These are phyloP conservation scores for Zelostemma sp. DNA, from an alignment of 1,140 invertebrate genomes.

Conservation along the genomic window DNA sequence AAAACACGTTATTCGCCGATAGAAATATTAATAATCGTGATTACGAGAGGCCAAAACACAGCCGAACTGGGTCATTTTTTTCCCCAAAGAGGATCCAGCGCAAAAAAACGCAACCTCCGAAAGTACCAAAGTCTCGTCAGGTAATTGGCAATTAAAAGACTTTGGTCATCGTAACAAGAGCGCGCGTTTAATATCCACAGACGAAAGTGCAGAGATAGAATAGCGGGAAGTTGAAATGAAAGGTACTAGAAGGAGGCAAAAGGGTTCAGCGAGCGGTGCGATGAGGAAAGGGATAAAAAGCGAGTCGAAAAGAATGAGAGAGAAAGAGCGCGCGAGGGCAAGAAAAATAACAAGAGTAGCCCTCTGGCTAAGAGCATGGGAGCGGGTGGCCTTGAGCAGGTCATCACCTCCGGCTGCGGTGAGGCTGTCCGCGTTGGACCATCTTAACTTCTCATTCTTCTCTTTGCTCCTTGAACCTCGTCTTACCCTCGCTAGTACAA, in stretches of 20 bases:
- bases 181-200: not conserved
- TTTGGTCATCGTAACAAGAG: not conserved
- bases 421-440: conserved; percentile 55
- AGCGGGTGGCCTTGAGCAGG: conserved; percentile 68
- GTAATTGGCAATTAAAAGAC: no score
- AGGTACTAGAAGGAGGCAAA: not conserved
- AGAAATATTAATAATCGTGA: no score
- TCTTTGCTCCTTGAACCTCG: conserved; percentile 31
- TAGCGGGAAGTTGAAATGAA: conserved; percentile 38
- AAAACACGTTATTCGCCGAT: no score
- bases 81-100: no score
- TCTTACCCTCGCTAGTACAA: conserved; percentile 14
- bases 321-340: conserved; percentile 3
- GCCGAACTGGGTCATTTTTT: no score
- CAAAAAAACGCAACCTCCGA: no score
- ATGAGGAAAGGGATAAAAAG: conserved; percentile 1
- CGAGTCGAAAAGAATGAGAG: conserved; percentile 3
- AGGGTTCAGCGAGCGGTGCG: not conserved
- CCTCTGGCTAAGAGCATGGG: conserved; percentile 45
- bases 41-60: no score
- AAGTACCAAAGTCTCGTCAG: no score
- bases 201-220: not conserved
- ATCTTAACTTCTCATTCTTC: conserved; percentile 60
- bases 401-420: conserved; percentile 64
- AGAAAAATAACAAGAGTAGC: conserved; percentile 24